Base-by-base conservation (phyloP, 2,797 vertebrate species). In the Silurus lanzhouensis region DNA sequence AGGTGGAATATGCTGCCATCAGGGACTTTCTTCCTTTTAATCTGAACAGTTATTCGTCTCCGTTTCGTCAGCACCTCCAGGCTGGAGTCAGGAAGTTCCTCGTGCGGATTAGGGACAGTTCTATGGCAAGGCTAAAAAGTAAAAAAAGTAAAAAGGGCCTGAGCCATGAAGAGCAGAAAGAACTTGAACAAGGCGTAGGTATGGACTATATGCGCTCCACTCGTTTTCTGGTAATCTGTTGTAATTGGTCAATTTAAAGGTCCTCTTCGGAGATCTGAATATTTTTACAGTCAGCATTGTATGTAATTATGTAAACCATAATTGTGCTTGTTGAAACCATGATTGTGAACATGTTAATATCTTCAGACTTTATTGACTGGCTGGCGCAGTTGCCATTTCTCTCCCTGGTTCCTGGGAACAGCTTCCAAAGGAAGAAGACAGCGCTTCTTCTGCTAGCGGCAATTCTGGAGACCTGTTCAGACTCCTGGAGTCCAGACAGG, bases 21-120 rank as follows among this genome's bases (percentile, higher is more conserved):
- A 95, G 20, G 88, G 88, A 55, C 48, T 97, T 97, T 81, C 91
- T 98, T 85, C 95, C 95, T 17, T 93, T 96, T 85, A 98, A 96
- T 92, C 92, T 98, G 15, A 97, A 96, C 88, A 95, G 95, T 0
- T 95, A 96, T 85, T 97, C 96, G 0, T 96, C 97, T 0, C 93
- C 95, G 0, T 98, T 98, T 86, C 96, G 97, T 48, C 97, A 98
- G 87, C 95, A 97, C 87, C 94, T 98, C 83, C 96, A 98, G 89
- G 94, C 95, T 0, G 92, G 83, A 0, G 85, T 97, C 84, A 94
- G 90, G 88, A 97, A 88, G 87, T 96, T 95, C 67, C 90, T 98
- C 86, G 95, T 95, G 22, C 94, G 96, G 60, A 93, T 97, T 88
- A 92, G 97, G 92, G 96, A 98, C 85, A 92, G 95, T 86, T 96